Evolutionary conservation across 2,113 vertebrate genomes (phyloP).

Genomic region (Archocentrus centrarchus): DNA sequence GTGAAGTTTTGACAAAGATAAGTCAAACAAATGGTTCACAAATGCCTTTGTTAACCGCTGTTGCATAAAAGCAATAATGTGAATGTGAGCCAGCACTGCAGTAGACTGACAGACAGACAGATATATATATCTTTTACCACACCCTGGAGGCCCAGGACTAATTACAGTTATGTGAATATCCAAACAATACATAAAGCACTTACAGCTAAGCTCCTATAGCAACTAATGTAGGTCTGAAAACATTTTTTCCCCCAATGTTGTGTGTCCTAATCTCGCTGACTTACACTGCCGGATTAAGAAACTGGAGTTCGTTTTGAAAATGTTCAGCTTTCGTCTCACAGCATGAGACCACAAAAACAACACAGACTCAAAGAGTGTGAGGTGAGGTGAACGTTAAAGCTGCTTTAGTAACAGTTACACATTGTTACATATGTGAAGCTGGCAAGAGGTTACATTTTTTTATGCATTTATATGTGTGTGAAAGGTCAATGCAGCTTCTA

Average conservation of each 20-base stretch:
- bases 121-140: slow-evolving; percentile 8
- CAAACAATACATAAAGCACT: slow-evolving; percentile 44
- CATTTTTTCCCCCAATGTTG: slow-evolving; percentile 5
- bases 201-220: slow-evolving; percentile 43
- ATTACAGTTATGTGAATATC: slow-evolving; percentile 48
- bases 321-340: neutral
- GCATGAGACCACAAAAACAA: neutral
- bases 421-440: neutral
- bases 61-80: neutral
- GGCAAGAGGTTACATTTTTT: neutral
- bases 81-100: neutral
- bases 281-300: slow-evolving; percentile 28
- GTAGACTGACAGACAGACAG: neutral
- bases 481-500: too few relatives aligned
- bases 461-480: too few relatives aligned
- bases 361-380: neutral
- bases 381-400: neutral
- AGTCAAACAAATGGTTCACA: neutral
- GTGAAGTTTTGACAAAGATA: neutral
- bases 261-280: neutral
- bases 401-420: neutral
- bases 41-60: neutral
- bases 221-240: slow-evolving; percentile 40
- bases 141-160: slow-evolving; percentile 24
- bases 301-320: neutral